Evolutionary conservation across 2,888 invertebrate genomes (phyloP), one percentile per base, ranked within the genome.

Genomic region (Litoditis marina): DNA sequence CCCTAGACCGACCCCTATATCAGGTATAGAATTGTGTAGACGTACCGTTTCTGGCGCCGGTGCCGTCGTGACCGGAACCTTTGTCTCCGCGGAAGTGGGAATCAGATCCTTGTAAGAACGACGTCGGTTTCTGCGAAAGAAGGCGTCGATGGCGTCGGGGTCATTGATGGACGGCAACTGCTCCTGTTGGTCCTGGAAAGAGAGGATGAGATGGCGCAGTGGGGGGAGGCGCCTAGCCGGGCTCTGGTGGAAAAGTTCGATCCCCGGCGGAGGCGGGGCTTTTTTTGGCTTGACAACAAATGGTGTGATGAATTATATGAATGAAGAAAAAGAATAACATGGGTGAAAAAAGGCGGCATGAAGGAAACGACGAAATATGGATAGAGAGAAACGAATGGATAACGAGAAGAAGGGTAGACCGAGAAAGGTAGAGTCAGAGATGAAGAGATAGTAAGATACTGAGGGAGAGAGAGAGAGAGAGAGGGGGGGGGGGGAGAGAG

Each of bases 121-220:
- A 19, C 44, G 44, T 11, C 28, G 22, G 22, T 50, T 50, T 22
- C 46, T 52, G n/a, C 28, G 19, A 46, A 56, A 56, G 46, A 56
- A 56, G 4, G 56, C 56, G n/a, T 56, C 56, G 19, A 56, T 56
- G 19, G 56, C 56, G 4, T 42, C 25, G 2, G 44, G 30, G 30
- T 56, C 56, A 28, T 56, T 31, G 13, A 58, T 19, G 1, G 47
- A 47, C 4, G 47, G 58, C 16, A 58, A 50, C 7, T 31, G n/a
- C 30, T 49, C 50, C n/a, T 31, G 25, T n/a, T 47, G 16, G 6
- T 53, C 50, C 50, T 50, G 22, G 13, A 50, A 50, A 5, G n/a
- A n/a, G n/a, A n/a, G n/a, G n/a, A n/a, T n/a, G n/a, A n/a, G n/a
- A n/a, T n/a, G n/a, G n/a, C n/a, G n/a, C n/a, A n/a, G n/a, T n/a